A percentile compares a stretch with the other conserved stretches of the same genome.
phyloP scores from a whole-genome alignment of 2,113 vertebrate species.

The Chaenocephalus aceratus region DNA sequence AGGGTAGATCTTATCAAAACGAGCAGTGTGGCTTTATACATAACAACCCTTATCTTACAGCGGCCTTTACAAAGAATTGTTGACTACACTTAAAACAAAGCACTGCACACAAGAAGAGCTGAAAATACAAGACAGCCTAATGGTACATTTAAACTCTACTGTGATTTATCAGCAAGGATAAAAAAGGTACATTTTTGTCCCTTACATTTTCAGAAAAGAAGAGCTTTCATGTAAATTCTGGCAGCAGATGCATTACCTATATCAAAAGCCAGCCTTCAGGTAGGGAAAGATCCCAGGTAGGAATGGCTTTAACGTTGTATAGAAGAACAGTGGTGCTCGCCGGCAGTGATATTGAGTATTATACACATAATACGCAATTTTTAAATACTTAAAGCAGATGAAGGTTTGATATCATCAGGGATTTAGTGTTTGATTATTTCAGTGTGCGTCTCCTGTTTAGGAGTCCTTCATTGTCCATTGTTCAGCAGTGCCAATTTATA shows the following conservation, averaged over 20 bases:
- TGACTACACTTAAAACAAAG: conserved; percentile 39
- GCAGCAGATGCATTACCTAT: neutral
- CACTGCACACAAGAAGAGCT: neutral
- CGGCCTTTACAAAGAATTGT: conserved; percentile 16
- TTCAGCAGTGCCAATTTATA: no score
- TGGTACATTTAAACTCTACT: neutral
- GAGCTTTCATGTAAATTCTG: neutral
- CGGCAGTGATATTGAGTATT: neutral
- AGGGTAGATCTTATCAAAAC: conserved; percentile 35
- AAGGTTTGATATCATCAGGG: no score
- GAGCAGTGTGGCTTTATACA: conserved; percentile 7
- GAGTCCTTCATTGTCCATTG: no score
- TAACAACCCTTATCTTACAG: conserved; percentile 28
- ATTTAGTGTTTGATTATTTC: no score
- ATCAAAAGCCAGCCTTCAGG: neutral
- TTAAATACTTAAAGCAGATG: no score
- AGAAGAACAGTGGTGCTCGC: neutral
- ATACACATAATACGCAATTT: no score
- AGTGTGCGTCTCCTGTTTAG: no score
- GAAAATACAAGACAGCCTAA: neutral
- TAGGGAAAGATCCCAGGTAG: neutral
- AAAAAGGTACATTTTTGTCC: neutral
- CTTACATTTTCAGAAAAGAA: neutral
- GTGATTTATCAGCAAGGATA: neutral
- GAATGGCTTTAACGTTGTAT: neutral